Evolutionary conservation across 92 coral and sea anemone species (phyloP).

Genomic region (Hydrozoanthus gracilis): DNA sequence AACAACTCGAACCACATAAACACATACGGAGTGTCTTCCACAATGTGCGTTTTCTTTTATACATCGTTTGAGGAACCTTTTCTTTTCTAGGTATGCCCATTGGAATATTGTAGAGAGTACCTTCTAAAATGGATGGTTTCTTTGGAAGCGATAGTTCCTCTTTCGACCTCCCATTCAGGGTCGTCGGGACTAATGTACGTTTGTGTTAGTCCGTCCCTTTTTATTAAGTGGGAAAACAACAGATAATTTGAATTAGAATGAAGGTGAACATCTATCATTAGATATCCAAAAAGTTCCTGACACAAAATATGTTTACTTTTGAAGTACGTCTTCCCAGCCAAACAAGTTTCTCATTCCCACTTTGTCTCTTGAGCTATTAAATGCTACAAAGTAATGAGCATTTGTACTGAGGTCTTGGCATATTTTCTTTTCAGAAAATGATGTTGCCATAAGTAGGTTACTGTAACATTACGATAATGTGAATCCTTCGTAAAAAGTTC

Average conservation of each 20-base stretch:
- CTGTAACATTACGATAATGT: slow-evolving; percentile 13
- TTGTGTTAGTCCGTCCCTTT: neutral
- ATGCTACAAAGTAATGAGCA: neutral
- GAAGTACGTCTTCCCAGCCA: neutral
- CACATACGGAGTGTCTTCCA: neutral
- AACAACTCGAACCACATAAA: neutral
- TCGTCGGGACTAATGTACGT: neutral
- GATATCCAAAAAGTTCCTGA: neutral
- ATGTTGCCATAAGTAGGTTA: neutral
- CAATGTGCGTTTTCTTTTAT: too few relatives aligned
- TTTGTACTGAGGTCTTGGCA: neutral
- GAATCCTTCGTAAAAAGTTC: slow-evolving; percentile 10
- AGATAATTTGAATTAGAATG: neutral
- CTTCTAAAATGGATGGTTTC: neutral
- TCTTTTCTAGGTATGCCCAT: neutral
- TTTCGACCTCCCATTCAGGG: neutral
- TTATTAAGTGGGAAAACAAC: neutral
- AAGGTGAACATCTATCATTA: neutral
- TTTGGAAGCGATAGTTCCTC: neutral
- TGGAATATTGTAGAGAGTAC: neutral
- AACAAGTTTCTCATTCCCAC: neutral
- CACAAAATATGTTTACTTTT: neutral
- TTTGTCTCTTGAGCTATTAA: neutral
- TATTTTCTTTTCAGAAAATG: neutral
- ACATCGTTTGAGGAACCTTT: neutral